A percentile compares a stretch with the other conserved stretches of the same genome.
phyloP scores from a whole-genome alignment of 2,888 invertebrate genomes.

The Diplazon laetatorius region DNA sequence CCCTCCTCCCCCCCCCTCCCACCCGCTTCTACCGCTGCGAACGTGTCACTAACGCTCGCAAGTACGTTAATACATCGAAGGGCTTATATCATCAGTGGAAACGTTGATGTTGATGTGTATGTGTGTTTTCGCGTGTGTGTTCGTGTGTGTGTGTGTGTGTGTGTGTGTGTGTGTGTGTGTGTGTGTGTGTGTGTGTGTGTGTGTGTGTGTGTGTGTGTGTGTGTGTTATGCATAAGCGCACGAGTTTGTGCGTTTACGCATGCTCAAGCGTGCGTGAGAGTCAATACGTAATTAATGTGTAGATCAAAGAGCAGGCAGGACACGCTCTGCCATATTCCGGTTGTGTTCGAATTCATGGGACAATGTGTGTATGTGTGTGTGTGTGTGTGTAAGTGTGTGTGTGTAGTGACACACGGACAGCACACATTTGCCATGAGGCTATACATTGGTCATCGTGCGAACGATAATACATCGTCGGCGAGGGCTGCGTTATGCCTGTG shows the following conservation, averaged over 20 bases:
- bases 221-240: constrained; percentile 10
- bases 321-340: constrained; percentile 2
- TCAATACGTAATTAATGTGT: constrained; percentile 56
- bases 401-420: too few relatives aligned
- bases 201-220: background rate
- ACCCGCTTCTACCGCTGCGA: too few relatives aligned
- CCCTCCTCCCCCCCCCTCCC: too few relatives aligned
- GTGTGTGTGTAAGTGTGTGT: too few relatives aligned
- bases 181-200: constrained; percentile 20
- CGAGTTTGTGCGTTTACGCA: constrained; percentile 1
- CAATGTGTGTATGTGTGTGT: constrained; percentile 36
- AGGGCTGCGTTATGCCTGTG: background rate
- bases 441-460: background rate
- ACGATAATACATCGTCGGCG: constrained; percentile 12
- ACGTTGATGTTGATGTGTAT: background rate
- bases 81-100: background rate
- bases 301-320: constrained; percentile 51
- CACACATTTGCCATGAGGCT: background rate
- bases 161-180: background rate
- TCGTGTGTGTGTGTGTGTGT: background rate
- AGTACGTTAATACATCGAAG: background rate
- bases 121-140: background rate
- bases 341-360: constrained; percentile 35
- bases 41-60: background rate
- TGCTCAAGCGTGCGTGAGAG: constrained; percentile 24